Base-by-base conservation (phyloP, 2,113 vertebrate species). In the Dicerorhinus sumatrensis region DNA sequence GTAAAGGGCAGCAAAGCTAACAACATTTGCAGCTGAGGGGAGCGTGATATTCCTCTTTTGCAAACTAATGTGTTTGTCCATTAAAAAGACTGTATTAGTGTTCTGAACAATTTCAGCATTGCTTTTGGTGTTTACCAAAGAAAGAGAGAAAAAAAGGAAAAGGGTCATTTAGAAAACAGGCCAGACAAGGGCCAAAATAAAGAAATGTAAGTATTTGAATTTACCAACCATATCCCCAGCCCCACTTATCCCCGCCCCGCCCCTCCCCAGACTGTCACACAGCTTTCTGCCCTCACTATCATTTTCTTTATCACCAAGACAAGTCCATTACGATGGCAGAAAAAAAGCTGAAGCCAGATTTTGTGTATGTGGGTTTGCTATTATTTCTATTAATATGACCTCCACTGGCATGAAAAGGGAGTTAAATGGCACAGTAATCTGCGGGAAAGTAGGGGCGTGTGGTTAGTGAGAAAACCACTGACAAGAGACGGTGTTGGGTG, bases 11-110 rank as follows among this genome's bases (percentile, higher is more conserved):
- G 27, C 51, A 89, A 56, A 92, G 33, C 36, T 77, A 91, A 85
- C 33, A 76, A 14, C 62, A 87, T 94, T 91, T 72, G 13, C 27
- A 75, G 25, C 20, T 46, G 16, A 72, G 4, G 29, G 42, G 13
- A 31, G 46, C 20, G 39, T n/a, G 67, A 6, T 42, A 51, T 65
- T 46, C 58, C 16, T 89, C 27, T 33, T 48, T 31, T 36, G 36
- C 54, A 62, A 81, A 42, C 58, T 67, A 42, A 89, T 77, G n/a
- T 70, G 29, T 76, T 83, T 85, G 17, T 62, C 90, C 87, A 81
- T 67, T 48, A 80, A 23, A 70, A 48, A 39, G 54, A 75, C 5
- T 46, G 25, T 11, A 58, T 42, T 69, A 54, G 36, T 36, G 79
- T 85, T 88, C 70, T 70, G 60, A 67, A 89, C 31, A 84, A 60